Percentiles rank a stretch among this genome's conserved stretches.
These are phyloP conservation scores for Plebejus argus DNA, from an alignment of 2,888 invertebrate species.

Conservation along the genomic window DNA sequence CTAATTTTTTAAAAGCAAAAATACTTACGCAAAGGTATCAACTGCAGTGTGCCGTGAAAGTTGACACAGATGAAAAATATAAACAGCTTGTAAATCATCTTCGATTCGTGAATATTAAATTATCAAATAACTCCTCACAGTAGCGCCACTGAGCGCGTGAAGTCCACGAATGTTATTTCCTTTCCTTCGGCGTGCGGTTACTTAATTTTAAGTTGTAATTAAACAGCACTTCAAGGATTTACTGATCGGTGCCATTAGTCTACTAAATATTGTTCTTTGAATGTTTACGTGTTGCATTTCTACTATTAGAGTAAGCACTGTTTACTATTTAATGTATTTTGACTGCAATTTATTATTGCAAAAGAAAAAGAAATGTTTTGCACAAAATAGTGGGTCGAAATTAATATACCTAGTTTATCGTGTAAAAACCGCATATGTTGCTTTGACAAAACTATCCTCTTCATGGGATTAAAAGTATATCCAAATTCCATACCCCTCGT, in stretches of 20 bases:
- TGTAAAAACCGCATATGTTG: too few species aligned
- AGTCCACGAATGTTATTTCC: slow-evolving; percentile 55
- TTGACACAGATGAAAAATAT: slow-evolving; percentile 56
- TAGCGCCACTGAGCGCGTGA: slow-evolving; percentile 50
- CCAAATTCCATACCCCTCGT: too few species aligned
- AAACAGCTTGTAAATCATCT: slow-evolving; percentile 34
- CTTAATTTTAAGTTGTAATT: slow-evolving; percentile 64
- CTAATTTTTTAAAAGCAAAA: slow-evolving; percentile 8
- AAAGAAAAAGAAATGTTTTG: neutral
- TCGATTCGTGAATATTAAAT: slow-evolving; percentile 27
- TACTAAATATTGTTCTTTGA: slow-evolving; percentile 33
- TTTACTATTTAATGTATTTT: neutral
- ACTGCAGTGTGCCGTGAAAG: slow-evolving; percentile 60
- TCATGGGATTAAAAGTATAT: too few species aligned
- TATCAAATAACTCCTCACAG: slow-evolving; percentile 44
- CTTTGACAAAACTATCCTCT: too few species aligned
- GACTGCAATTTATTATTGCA: neutral
- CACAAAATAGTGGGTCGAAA: too few species aligned
- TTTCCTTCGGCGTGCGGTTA: slow-evolving; percentile 42
- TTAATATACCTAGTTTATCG: too few species aligned
- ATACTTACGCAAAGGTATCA: slow-evolving; percentile 70
- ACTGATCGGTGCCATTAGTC: slow-evolving; percentile 49
- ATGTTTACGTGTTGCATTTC: neutral
- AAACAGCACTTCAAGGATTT: slow-evolving; percentile 66
- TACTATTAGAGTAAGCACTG: neutral